phyloP scores from a whole-genome alignment of 1,140 invertebrate species.

The Drosophila bocqueti region DNA sequence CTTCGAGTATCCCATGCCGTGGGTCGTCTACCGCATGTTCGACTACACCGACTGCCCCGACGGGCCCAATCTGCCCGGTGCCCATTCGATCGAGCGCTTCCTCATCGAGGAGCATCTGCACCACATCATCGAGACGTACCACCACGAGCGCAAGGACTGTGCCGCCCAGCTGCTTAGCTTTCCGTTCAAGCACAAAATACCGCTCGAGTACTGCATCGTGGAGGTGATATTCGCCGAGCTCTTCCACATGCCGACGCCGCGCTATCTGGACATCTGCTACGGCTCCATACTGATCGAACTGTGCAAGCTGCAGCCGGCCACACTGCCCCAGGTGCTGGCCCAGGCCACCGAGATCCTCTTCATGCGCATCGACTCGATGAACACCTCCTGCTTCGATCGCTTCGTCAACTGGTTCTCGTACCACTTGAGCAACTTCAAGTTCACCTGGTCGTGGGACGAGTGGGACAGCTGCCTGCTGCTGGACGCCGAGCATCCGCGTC shows the following conservation, averaged over 20 bases:
- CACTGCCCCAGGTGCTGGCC: constrained; percentile 98
- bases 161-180: constrained; percentile 96
- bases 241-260: constrained; percentile 95
- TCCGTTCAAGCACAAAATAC: constrained; percentile 97
- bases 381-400: constrained; percentile 97
- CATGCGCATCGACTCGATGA: constrained; percentile 98
- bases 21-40: constrained; percentile 97
- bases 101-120: constrained; percentile 98
- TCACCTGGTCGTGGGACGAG: constrained; percentile 99
- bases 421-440: constrained; percentile 99
- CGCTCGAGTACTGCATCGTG: constrained; percentile 98
- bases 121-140: constrained; percentile 96
- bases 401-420: constrained; percentile 99
- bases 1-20: constrained; percentile 95
- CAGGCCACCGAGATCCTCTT: constrained; percentile 99
- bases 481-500: constrained; percentile 96
- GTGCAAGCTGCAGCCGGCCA: constrained; percentile 98
- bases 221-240: constrained; percentile 98
- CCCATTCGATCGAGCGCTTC: constrained; percentile 98
- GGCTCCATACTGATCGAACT: constrained; percentile 98
- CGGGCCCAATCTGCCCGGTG: constrained; percentile 95
- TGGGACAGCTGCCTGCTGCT: constrained; percentile 94
- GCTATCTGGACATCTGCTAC: constrained; percentile 97
- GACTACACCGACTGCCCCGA: constrained; percentile 99
- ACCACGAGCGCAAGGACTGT: constrained; percentile 97